These are phyloP conservation scores for Drosophila emarginata DNA, from an alignment of 2,888 invertebrate genomes.

Conservation along the genomic window DNA sequence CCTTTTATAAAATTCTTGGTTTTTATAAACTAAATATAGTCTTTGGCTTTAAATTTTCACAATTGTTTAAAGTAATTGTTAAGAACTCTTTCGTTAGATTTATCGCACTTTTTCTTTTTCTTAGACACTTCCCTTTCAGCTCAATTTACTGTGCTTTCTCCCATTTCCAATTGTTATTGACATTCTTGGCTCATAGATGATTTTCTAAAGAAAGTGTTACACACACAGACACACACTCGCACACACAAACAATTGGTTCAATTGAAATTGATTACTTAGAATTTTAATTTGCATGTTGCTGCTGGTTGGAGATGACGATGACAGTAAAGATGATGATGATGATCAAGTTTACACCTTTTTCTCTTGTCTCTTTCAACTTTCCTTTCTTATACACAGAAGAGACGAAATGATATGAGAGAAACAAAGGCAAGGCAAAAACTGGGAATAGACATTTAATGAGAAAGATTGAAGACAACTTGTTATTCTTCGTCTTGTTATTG, in stretches of 20 bases:
- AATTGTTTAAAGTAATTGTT: neutral
- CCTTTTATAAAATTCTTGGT: too few relatives aligned
- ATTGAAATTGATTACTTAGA: constrained; percentile 14
- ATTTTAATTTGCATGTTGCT: constrained; percentile 7
- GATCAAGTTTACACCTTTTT: constrained; percentile 6
- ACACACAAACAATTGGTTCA: neutral
- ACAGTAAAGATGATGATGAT: neutral
- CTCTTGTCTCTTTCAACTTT: neutral
- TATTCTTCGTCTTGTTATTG: constrained; percentile 7
- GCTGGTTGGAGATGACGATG: neutral
- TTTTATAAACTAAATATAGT: neutral
- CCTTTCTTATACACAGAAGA: neutral
- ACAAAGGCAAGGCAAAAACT: neutral
- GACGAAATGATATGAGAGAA: neutral
- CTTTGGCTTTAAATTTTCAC: neutral
- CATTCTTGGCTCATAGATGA: constrained; percentile 3
- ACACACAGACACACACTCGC: neutral
- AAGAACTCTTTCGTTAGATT: neutral
- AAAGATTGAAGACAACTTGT: neutral
- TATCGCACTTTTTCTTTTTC: neutral
- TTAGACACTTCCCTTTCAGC: neutral
- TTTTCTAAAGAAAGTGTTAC: constrained; percentile 7
- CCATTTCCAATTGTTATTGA: neutral
- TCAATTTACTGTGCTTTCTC: constrained; percentile 1
- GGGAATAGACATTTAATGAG: neutral